These are phyloP conservation scores for Synanthedon formicaeformis DNA, from an alignment of 2,888 invertebrate species.

Conservation along the genomic window DNA sequence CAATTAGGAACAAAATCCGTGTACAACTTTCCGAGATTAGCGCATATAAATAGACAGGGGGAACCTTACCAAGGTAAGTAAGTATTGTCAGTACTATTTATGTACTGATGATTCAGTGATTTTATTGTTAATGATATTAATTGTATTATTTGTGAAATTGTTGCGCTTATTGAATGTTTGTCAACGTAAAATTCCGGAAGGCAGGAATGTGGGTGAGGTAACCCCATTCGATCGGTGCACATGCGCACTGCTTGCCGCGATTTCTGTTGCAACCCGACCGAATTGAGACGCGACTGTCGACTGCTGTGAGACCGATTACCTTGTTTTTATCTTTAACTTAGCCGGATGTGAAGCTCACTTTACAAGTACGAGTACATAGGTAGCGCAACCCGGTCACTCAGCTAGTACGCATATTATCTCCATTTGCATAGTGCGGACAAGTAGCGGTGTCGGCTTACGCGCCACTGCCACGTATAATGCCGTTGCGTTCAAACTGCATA, in stretches of 20 bases:
- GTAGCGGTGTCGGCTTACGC: constrained; percentile 55
- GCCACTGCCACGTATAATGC: constrained; percentile 28
- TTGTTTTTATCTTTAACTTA: constrained; percentile 41
- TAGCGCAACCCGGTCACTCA: constrained; percentile 61
- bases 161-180: constrained; percentile 16
- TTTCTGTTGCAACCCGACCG: constrained; percentile 48
- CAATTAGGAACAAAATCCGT: too few species aligned
- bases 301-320: constrained; percentile 24
- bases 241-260: constrained; percentile 51
- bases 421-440: constrained; percentile 63
- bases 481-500: constrained; percentile 28
- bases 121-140: too few species aligned
- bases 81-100: too few species aligned
- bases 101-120: too few species aligned
- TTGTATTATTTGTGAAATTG: background rate
- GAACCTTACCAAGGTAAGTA: too few species aligned
- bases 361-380: constrained; percentile 30
- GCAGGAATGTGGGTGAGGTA: constrained; percentile 63
- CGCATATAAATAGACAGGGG: too few species aligned
- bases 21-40: too few species aligned
- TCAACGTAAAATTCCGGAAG: constrained; percentile 63
- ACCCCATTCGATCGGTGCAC: constrained; percentile 56
- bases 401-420: constrained; percentile 57
- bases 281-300: constrained; percentile 32
- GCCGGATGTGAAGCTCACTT: constrained; percentile 50